Evolutionary conservation across 2,888 invertebrate genomes (phyloP).

Genomic region (Bruchidius siliquastri): DNA sequence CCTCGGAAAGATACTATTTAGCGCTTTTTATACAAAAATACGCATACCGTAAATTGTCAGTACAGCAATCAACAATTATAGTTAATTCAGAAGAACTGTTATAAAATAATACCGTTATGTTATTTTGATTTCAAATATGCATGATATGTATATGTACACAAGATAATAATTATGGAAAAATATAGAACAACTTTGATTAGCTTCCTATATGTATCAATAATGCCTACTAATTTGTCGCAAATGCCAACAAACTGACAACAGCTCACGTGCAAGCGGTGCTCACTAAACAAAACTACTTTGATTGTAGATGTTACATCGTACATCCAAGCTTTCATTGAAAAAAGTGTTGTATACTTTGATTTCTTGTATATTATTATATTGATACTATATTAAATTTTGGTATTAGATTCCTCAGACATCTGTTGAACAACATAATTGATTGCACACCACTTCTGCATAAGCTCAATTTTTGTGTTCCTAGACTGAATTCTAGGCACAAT

Average conservation of each 20-base stretch:
- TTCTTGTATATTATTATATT: too few species aligned
- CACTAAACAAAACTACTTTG: too few species aligned
- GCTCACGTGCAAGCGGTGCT: neutral
- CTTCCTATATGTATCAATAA: neutral
- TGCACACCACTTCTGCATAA: too few species aligned
- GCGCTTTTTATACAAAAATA: neutral
- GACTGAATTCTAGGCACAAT: too few species aligned
- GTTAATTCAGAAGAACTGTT: neutral
- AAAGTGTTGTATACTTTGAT: too few species aligned
- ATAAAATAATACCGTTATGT: neutral
- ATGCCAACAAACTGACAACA: neutral
- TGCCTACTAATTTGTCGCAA: neutral
- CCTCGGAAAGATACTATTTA: neutral
- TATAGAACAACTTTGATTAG: neutral
- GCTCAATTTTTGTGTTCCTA: too few species aligned
- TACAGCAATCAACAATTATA: neutral
- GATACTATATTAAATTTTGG: too few species aligned
- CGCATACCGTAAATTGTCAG: neutral
- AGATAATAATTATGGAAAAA: neutral
- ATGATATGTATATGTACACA: neutral
- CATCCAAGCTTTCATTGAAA: too few species aligned
- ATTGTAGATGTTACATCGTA: too few species aligned
- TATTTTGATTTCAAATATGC: neutral
- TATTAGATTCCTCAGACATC: too few species aligned
- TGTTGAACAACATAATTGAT: too few species aligned